Conservation (phyloP, 1,140 invertebrate genomes). For the Neodiprion fabricii region DNA sequence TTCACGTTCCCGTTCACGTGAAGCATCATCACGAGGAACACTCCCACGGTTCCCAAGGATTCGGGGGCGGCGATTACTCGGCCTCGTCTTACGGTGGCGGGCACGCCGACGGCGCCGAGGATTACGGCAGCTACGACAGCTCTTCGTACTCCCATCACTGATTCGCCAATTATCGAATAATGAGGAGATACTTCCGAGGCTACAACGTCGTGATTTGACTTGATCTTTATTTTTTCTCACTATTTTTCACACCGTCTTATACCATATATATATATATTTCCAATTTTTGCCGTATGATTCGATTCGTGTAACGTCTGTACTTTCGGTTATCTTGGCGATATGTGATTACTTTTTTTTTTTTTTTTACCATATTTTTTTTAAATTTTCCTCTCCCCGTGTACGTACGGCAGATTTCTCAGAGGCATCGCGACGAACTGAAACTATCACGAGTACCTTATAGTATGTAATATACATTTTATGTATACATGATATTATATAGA, state of each 20-base stretch:
- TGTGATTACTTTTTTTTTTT: neutral
- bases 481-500: too few species aligned
- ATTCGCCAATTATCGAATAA: too few species aligned
- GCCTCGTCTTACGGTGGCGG: constrained; percentile 33
- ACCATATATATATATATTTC: too few species aligned
- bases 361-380: neutral
- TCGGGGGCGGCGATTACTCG: constrained; percentile 24
- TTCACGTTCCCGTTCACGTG: constrained; percentile 67
- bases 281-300: too few species aligned
- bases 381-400: too few species aligned
- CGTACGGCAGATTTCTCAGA: neutral
- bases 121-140: constrained; percentile 13
- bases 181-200: neutral
- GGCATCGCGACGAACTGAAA: neutral
- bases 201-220: too few species aligned
- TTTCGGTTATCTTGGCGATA: too few species aligned
- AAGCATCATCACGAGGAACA: constrained; percentile 43
- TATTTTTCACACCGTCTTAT: too few species aligned
- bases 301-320: too few species aligned
- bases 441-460: neutral
- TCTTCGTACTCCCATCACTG: constrained; percentile 28
- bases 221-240: too few species aligned
- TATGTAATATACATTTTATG: neutral
- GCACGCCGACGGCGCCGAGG: constrained; percentile 30
- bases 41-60: constrained; percentile 25